Evolutionary conservation across 2,888 invertebrate species (phyloP).

Genomic region (Volucella zonaria): DNA sequence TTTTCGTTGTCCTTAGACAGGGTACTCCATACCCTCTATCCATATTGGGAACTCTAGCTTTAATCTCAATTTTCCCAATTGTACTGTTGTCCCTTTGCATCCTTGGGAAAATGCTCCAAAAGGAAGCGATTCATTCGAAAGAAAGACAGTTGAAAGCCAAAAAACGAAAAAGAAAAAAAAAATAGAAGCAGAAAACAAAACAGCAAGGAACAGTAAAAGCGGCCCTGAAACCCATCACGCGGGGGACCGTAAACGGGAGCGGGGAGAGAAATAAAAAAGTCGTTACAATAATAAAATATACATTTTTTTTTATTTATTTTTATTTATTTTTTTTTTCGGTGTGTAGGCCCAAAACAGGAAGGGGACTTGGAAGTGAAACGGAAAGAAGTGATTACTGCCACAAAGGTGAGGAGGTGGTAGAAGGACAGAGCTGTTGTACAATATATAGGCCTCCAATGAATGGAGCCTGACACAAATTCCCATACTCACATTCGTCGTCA

Average conservation of each 20-base stretch:
- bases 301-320: no score
- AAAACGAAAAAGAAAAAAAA: slow-evolving; percentile 12
- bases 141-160: slow-evolving; percentile 6
- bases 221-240: background rate
- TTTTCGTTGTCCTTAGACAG: background rate
- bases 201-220: background rate
- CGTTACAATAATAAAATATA: slow-evolving; percentile 24
- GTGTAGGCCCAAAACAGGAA: no score
- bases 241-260: background rate
- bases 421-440: slow-evolving; percentile 1
- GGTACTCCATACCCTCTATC: background rate
- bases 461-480: background rate
- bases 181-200: slow-evolving; percentile 27
- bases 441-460: slow-evolving; percentile 21
- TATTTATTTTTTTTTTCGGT: no score
- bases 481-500: no score
- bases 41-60: slow-evolving; percentile 22
- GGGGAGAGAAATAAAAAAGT: slow-evolving; percentile 15
- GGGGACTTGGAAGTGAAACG: background rate
- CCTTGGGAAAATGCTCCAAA: slow-evolving; percentile 47
- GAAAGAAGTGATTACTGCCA: slow-evolving; percentile 17
- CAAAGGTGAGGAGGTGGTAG: background rate
- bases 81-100: slow-evolving; percentile 28
- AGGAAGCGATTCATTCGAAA: slow-evolving; percentile 54
- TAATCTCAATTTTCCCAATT: slow-evolving; percentile 17